Conservation (phyloP, 2,113 vertebrate genomes). For the Gallinago media region DNA sequence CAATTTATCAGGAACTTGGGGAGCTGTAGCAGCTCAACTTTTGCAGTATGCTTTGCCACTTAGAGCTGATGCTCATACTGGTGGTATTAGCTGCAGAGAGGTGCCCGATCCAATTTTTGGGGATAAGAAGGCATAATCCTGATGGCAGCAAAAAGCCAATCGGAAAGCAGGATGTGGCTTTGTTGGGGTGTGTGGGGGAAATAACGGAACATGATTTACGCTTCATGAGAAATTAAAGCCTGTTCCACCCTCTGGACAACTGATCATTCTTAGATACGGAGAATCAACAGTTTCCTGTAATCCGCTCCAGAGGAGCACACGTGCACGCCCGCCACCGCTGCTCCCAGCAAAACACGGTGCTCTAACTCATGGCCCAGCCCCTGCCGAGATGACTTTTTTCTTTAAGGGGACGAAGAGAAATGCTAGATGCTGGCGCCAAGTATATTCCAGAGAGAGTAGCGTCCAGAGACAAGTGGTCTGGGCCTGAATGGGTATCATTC, state of each 20-base stretch:
- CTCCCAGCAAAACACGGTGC: background rate
- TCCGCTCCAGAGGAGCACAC: conserved; percentile 9
- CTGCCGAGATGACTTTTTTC: background rate
- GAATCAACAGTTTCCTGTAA: conserved; percentile 68
- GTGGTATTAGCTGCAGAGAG: background rate
- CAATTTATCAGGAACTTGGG: background rate
- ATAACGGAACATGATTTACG: conserved; percentile 5
- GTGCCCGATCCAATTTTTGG: background rate
- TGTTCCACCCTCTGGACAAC: conserved; percentile 62
- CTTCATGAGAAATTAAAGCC: conserved; percentile 33
- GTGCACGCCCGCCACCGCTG: background rate
- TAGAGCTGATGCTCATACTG: fast-evolving
- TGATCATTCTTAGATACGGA: conserved; percentile 51
- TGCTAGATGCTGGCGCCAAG: conserved; percentile 60
- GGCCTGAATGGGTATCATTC: conserved; percentile 66
- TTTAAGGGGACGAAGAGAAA: conserved; percentile 33
- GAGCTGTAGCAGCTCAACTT: background rate
- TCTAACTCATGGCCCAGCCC: background rate
- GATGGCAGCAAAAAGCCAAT: background rate
- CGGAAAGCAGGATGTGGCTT: conserved; percentile 28
- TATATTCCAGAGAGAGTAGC: conserved; percentile 73
- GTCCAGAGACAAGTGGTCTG: conserved; percentile 75
- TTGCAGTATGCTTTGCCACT: fast-evolving
- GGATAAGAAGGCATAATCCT: background rate
- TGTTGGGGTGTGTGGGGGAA: background rate